Base-by-base conservation (phyloP, 2,113 vertebrate species). In the Oryzias curvinotus region DNA sequence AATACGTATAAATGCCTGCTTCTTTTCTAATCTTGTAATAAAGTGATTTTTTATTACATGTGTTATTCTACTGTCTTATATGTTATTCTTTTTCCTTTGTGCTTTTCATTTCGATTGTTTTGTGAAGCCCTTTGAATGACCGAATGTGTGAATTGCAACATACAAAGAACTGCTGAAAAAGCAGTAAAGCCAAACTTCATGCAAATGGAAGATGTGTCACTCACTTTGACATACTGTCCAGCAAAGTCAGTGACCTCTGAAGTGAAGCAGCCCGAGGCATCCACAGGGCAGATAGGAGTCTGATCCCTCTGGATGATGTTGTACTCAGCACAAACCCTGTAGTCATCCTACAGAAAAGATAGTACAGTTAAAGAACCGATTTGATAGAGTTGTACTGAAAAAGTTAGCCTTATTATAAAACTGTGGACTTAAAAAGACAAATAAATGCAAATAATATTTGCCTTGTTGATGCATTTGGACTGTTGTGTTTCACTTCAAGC, bases 151-250 rank as follows among this genome's bases (percentile, higher is more conserved):
- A 10, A 36, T 2, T 10, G 36, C 36, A 36, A 30, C 7, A 30
- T 1, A 30, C 10, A 36, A 36, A 46, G 50, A 67, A 60, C 43
- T 45, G 42, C 46, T 55, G 57, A 65, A 51, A 66, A 66, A 50
- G 67, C 53, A 65, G 56, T 47, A 53, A 67, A 80, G 41, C 68
- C 61, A 75, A 77, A 77, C 62, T 55, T 18, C 68, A 64, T 78
- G 52, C 61, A 19, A 73, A 86, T 92, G 53, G 50, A 58, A 71
- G 59, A 62, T 36, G 78, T 83, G 81, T 81, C 82, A 88, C 87
- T 78, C 58, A 99, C 97, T 96, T 99, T 99, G 83, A 99, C 96
- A 52, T 98, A 97, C 68, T 98, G 96, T 79, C 97, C 97, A n/a
- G 72, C 84, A 64, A 98, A 99, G 84, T 98, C 93, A 15, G 93